Conservation (phyloP, 2,888 invertebrate genomes). For the Chelonus formosanus region DNA sequence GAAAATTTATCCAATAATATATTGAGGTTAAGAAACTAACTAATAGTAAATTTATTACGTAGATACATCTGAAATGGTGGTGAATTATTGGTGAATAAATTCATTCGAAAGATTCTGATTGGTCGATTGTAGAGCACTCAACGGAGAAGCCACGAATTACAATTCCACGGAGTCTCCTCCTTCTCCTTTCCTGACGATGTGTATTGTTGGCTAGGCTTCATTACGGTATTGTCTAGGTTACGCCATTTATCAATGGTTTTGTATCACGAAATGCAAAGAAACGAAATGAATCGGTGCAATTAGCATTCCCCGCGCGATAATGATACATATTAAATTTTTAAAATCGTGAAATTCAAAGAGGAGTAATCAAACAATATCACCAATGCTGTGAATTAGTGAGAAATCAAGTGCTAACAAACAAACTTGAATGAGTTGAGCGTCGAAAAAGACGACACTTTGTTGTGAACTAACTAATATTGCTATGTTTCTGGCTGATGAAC, state of each 20-base stretch:
- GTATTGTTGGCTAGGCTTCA: no score
- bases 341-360: not conserved
- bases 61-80: no score
- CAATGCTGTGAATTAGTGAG: not conserved
- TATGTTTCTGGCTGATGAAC: constrained; percentile 32
- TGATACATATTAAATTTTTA: constrained; percentile 15
- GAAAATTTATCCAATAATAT: no score
- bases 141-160: constrained; percentile 4
- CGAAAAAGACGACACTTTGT: constrained; percentile 9
- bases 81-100: no score
- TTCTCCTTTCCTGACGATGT: no score
- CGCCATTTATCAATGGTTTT: constrained; percentile 23
- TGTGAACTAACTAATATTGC: constrained; percentile 23
- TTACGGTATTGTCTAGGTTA: constrained; percentile 4
- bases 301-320: constrained; percentile 30
- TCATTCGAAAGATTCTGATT: not conserved
- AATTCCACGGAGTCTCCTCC: no score
- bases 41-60: no score
- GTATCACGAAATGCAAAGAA: constrained; percentile 18
- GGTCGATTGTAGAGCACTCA: constrained; percentile 12
- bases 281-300: constrained; percentile 31
- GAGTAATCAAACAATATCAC: not conserved
- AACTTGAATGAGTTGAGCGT: constrained; percentile 9
- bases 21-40: no score
- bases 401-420: not conserved